phyloP scores from a whole-genome alignment of 2,888 invertebrate species.

The Carterocephalus palaemon region DNA sequence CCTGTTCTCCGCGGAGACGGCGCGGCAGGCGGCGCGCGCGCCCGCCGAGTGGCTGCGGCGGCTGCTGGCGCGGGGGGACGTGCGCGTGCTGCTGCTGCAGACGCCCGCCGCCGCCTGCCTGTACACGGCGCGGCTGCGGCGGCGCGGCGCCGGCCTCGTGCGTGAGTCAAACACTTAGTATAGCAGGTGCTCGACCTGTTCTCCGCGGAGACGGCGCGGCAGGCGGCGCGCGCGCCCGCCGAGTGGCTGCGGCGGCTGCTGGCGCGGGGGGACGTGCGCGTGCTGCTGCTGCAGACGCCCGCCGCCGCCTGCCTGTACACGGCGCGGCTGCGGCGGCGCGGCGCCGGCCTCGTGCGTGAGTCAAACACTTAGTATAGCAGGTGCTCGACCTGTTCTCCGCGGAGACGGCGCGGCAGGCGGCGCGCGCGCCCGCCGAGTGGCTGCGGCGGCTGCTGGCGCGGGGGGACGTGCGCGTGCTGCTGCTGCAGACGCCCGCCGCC shows the following conservation, averaged over 20 bases:
- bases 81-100: slow-evolving; percentile 55
- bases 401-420: background rate
- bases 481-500: slow-evolving; percentile 61
- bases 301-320: slow-evolving; percentile 40
- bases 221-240: slow-evolving; percentile 28
- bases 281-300: slow-evolving; percentile 61
- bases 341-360: too few relatives aligned
- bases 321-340: too few relatives aligned
- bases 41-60: slow-evolving; percentile 44
- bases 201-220: slow-evolving; percentile 34
- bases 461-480: slow-evolving; percentile 40
- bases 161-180: too few relatives aligned
- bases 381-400: slow-evolving; percentile 50
- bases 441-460: slow-evolving; percentile 35
- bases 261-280: slow-evolving; percentile 33
- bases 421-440: slow-evolving; percentile 36
- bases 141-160: too few relatives aligned
- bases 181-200: slow-evolving; percentile 57
- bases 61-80: slow-evolving; percentile 31
- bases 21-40: slow-evolving; percentile 33
- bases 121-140: too few relatives aligned
- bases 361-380: too few relatives aligned
- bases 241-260: slow-evolving; percentile 42
- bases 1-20: slow-evolving; percentile 39
- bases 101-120: slow-evolving; percentile 47